Evolutionary conservation across 2,113 vertebrate genomes (phyloP).

Genomic region (Oncorhynchus keta): DNA sequence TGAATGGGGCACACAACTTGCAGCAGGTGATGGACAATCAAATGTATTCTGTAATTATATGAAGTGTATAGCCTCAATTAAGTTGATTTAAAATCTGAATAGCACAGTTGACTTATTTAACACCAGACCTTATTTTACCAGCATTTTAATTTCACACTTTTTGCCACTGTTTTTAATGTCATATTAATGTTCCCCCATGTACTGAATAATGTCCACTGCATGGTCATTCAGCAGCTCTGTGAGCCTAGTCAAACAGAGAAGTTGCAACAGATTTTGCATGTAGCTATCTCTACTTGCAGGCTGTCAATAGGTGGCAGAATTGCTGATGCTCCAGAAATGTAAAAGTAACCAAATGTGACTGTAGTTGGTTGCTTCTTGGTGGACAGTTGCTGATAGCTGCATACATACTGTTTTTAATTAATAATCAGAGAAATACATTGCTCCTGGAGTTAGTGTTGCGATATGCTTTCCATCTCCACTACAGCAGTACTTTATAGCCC

Average conservation of each 20-base stretch:
- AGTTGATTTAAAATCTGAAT: too few relatives aligned
- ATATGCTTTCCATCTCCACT: constrained; percentile 17
- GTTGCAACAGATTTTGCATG: background rate
- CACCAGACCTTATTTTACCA: too few relatives aligned
- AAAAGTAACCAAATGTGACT: background rate
- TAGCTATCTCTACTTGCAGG: background rate
- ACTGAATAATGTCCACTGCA: background rate
- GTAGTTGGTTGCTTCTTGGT: too few relatives aligned
- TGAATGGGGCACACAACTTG: too few relatives aligned
- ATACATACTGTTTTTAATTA: too few relatives aligned
- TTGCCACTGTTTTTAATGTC: background rate
- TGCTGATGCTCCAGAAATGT: background rate
- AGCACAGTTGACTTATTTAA: background rate
- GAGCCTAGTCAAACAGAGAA: background rate
- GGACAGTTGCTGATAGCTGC: too few relatives aligned
- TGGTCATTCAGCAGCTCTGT: background rate
- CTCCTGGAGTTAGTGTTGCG: background rate
- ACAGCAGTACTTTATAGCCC: background rate
- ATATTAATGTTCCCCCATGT: background rate
- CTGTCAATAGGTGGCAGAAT: background rate
- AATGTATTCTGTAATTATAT: too few relatives aligned
- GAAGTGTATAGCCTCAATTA: too few relatives aligned
- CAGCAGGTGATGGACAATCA: too few relatives aligned
- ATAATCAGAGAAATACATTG: background rate
- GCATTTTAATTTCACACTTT: too few relatives aligned